Conservation (phyloP, 2,113 vertebrate species). For the Elephantulus edwardii region DNA sequence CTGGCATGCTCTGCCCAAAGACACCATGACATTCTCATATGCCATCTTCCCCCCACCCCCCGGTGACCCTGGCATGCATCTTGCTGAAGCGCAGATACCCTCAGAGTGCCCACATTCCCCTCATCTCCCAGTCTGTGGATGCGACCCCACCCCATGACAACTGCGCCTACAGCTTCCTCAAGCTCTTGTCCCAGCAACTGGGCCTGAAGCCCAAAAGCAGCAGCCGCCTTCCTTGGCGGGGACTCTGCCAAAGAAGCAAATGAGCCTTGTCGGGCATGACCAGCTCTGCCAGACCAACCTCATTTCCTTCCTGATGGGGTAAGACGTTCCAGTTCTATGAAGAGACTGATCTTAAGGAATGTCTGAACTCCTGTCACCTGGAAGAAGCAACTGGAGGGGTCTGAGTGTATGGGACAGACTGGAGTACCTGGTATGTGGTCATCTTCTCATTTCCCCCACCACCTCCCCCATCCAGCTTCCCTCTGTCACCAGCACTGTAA, state of each 20-base stretch:
- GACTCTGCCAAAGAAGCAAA: slow-evolving; percentile 49
- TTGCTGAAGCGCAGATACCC: background rate
- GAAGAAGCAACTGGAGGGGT: background rate
- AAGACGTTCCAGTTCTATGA: slow-evolving; percentile 29
- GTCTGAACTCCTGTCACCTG: background rate
- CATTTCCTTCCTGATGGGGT: slow-evolving; percentile 54
- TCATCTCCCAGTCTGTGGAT: background rate
- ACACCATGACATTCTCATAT: background rate
- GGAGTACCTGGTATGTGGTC: background rate
- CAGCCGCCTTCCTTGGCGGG: background rate
- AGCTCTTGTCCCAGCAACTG: background rate
- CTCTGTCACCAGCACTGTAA: background rate
- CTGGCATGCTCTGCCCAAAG: background rate
- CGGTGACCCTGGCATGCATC: background rate
- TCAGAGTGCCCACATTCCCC: background rate
- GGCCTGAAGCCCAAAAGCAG: background rate
- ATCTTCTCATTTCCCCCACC: background rate
- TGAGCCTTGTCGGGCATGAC: slow-evolving; percentile 32
- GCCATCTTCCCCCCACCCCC: background rate
- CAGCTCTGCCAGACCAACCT: slow-evolving; percentile 44
- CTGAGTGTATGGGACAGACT: background rate
- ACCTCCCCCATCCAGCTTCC: background rate
- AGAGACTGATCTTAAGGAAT: slow-evolving; percentile 20
- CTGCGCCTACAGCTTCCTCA: background rate
- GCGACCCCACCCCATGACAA: background rate